Evolutionary conservation across 2,797 vertebrate species (phyloP).

Genomic region (Pipistrellus kuhlii): DNA sequence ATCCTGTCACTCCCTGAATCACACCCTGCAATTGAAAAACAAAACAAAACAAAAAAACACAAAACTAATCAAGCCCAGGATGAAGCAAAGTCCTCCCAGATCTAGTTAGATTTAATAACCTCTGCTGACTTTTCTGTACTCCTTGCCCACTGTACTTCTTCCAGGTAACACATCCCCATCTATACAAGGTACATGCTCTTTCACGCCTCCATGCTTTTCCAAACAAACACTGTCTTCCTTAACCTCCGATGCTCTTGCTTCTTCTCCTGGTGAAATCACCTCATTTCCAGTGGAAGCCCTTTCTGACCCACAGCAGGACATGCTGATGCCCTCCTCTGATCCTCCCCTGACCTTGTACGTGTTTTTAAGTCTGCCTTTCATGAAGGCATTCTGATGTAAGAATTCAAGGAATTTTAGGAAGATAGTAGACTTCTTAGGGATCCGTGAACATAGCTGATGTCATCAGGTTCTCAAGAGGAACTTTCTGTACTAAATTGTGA

Average conservation of each 20-base stretch:
- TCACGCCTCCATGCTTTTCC: neutral
- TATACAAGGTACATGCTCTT: neutral
- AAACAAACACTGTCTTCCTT: neutral
- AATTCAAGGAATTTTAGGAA: neutral
- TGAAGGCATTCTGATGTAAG: neutral
- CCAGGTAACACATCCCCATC: neutral
- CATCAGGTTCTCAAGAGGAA: neutral
- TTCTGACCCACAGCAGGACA: neutral
- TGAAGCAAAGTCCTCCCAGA: neutral
- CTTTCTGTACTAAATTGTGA: neutral
- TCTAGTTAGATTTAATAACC: too few relatives aligned
- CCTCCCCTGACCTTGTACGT: neutral
- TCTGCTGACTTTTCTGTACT: neutral
- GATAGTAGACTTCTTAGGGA: neutral
- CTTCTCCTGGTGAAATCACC: neutral
- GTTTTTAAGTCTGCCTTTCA: neutral
- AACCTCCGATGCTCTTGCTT: neutral
- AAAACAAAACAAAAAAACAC: neutral
- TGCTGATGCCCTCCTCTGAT: too few relatives aligned
- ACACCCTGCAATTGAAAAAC: neutral
- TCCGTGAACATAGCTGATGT: neutral
- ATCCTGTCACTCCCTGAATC: fast-evolving
- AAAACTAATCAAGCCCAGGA: neutral
- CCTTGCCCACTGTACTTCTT: neutral
- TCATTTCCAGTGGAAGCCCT: neutral